A percentile compares a stretch with the other conserved stretches of the same genome.
Conservation (phyloP, 1,140 invertebrate genomes). For the Meloidogyne hapla region DNA sequence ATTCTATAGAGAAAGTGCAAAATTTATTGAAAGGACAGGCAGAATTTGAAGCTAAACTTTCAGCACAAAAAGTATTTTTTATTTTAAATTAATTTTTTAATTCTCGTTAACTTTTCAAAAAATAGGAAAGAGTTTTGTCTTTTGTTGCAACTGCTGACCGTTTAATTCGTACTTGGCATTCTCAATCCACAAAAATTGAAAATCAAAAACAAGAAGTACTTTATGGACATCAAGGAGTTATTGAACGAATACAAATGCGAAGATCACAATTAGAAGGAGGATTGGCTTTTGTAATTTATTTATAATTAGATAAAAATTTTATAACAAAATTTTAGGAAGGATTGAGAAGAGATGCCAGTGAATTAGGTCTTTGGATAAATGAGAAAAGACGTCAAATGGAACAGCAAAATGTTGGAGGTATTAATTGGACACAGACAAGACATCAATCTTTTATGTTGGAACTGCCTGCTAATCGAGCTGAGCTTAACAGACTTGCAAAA, state of each 20-base stretch:
- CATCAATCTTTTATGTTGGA: too few species aligned
- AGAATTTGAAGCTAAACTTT: constrained; percentile 87
- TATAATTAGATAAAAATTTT: too few species aligned
- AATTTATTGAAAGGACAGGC: constrained; percentile 86
- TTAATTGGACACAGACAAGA: too few species aligned
- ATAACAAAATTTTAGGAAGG: background rate
- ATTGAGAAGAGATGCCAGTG: constrained; percentile 80
- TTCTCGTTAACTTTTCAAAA: too few species aligned
- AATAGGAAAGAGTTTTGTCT: constrained; percentile 10
- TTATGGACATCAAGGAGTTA: constrained; percentile 70
- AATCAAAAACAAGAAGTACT: constrained; percentile 76
- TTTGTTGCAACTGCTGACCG: constrained; percentile 83
- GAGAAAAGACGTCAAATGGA: constrained; percentile 81
- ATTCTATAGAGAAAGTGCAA: constrained; percentile 89
- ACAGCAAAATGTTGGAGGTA: too few species aligned
- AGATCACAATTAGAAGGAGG: background rate
- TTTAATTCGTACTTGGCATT: constrained; percentile 79
- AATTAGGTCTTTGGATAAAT: constrained; percentile 81
- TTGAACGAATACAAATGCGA: background rate
- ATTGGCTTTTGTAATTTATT: background rate
- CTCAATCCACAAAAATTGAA: constrained; percentile 68
- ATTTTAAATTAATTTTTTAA: too few species aligned
- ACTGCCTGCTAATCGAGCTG: too few species aligned
- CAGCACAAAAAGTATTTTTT: constrained; percentile 80
- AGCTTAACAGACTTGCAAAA: too few species aligned